Conservation (phyloP, 2,797 vertebrate genomes). For the Tapirus indicus region DNA sequence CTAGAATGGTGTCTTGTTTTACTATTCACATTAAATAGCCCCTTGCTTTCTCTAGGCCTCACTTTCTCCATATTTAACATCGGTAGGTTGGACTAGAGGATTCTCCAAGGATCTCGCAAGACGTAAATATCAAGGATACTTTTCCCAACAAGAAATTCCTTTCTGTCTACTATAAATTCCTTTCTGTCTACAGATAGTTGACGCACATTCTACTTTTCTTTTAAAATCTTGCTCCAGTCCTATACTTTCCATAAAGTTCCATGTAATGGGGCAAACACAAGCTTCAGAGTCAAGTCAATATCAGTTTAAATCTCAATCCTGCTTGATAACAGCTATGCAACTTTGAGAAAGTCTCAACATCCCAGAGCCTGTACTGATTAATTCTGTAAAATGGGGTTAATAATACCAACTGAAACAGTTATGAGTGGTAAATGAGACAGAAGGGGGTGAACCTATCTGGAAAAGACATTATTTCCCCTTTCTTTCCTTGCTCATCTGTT, state of each 20-base stretch:
- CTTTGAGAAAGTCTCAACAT: neutral
- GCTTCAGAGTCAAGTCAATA: conserved; percentile 10
- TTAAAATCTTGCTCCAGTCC: neutral
- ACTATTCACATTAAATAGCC: neutral
- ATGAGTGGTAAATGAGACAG: neutral
- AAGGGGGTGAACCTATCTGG: neutral
- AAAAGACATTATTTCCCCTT: neutral
- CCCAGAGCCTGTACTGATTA: neutral
- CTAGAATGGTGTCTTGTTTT: neutral
- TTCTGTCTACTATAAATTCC: neutral
- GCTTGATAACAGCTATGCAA: neutral
- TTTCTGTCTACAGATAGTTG: too few relatives aligned
- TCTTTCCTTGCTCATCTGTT: neutral
- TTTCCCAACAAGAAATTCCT: conserved; percentile 36
- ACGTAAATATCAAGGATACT: conserved; percentile 31
- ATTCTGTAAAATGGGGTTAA: neutral
- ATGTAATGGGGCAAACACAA: conserved; percentile 4
- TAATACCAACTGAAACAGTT: neutral
- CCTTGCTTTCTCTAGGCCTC: neutral
- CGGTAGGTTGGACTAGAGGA: neutral
- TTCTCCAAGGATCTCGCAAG: neutral
- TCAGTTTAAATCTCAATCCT: conserved; percentile 37
- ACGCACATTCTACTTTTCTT: neutral
- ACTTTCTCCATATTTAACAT: neutral
- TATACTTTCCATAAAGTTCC: conserved; percentile 36